Percentiles rank a stretch among this genome's conserved stretches.
These are phyloP conservation scores for Champsocephalus esox DNA, from an alignment of 2,797 vertebrate genomes.

Conservation along the genomic window DNA sequence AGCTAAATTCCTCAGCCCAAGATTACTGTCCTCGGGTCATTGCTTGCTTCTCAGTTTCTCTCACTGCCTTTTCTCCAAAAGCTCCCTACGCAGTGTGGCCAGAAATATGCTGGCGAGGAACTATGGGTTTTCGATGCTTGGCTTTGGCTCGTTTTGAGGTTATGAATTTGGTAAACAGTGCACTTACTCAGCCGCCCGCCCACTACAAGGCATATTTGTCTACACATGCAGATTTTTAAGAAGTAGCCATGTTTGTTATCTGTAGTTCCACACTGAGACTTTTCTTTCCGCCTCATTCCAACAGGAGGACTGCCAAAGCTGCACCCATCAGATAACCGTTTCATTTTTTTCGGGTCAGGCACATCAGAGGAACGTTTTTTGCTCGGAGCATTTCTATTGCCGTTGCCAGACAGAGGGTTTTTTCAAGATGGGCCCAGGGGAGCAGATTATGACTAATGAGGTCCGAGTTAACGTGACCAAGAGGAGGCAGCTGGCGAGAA, in stretches of 20 bases:
- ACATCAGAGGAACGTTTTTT: slow-evolving; percentile 60
- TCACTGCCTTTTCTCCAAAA: slow-evolving; percentile 15
- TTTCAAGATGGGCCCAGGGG: slow-evolving; percentile 77
- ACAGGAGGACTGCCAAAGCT: slow-evolving; percentile 60
- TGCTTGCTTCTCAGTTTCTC: slow-evolving; percentile 45
- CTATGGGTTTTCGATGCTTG: slow-evolving; percentile 5
- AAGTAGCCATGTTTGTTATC: slow-evolving; percentile 55
- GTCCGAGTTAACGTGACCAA: slow-evolving; percentile 78
- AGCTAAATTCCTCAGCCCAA: slow-evolving; percentile 63
- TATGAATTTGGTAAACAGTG: slow-evolving; percentile 23
- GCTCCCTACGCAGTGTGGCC: background rate
- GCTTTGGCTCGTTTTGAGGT: slow-evolving; percentile 27
- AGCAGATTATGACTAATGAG: slow-evolving; percentile 85
- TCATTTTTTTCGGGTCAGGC: slow-evolving; percentile 50
- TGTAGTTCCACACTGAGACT: slow-evolving; percentile 43
- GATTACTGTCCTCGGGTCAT: slow-evolving; percentile 56
- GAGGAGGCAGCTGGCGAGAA: slow-evolving; percentile 76
- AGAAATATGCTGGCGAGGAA: slow-evolving; percentile 13
- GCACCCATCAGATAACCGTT: slow-evolving; percentile 78
- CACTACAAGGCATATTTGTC: slow-evolving; percentile 48
- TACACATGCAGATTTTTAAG: slow-evolving; percentile 47
- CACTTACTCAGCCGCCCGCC: slow-evolving; percentile 4
- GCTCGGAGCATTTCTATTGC: slow-evolving; percentile 54
- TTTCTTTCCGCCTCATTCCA: slow-evolving; percentile 62
- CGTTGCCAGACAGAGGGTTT: slow-evolving; percentile 69